Conservation (phyloP, 2,113 vertebrate genomes). For the Rallus limicola region DNA sequence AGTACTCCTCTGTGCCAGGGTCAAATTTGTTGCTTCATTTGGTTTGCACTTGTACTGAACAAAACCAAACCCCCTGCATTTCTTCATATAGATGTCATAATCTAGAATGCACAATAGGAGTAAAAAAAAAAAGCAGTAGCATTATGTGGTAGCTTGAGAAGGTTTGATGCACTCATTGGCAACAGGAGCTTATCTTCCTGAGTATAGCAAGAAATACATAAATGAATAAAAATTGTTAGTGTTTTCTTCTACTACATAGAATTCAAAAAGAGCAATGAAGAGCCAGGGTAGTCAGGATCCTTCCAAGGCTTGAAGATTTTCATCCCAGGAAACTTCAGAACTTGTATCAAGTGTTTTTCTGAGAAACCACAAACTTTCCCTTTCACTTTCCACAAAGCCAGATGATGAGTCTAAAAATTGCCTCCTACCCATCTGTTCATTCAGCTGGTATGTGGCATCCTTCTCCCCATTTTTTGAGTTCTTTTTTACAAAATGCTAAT, state of each 20-base stretch:
- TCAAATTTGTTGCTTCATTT: neutral
- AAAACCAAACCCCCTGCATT: neutral
- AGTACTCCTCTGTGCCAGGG: neutral
- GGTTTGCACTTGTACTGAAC: neutral
- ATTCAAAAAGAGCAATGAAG: neutral
- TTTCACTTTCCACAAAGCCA: neutral
- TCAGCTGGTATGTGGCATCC: neutral
- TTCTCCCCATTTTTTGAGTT: neutral
- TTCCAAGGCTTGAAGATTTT: neutral
- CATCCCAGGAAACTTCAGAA: neutral
- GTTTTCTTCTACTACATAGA: neutral
- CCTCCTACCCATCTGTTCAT: slow-evolving; percentile 3
- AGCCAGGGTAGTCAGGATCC: neutral
- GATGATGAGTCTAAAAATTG: slow-evolving; percentile 23
- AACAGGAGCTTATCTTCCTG: neutral
- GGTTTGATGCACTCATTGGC: neutral
- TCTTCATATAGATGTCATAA: neutral
- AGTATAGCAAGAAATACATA: neutral
- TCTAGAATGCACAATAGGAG: neutral
- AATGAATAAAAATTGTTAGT: neutral
- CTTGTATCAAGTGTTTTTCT: neutral
- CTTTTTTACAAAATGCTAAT: neutral
- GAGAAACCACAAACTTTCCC: neutral
- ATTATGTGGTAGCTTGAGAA: neutral
- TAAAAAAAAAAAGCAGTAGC: neutral